These are phyloP conservation scores for Heliothis subflexa DNA, from an alignment of 1,140 invertebrate species.

Conservation along the genomic window DNA sequence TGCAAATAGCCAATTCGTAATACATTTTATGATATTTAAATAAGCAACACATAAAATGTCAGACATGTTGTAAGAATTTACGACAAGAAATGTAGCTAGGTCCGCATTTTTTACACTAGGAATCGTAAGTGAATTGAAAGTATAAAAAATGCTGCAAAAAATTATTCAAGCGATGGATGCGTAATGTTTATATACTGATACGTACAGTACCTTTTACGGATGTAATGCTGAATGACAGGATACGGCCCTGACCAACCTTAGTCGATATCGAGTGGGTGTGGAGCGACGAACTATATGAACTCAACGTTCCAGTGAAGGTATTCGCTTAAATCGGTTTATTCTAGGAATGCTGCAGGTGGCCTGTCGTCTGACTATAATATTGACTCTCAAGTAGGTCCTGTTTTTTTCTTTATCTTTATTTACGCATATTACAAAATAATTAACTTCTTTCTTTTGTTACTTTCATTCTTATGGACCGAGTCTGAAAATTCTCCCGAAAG, in stretches of 20 bases:
- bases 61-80: neutral
- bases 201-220: conserved; percentile 36
- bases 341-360: conserved; percentile 40
- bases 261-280: conserved; percentile 54
- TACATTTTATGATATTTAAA: neutral
- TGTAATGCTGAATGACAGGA: conserved; percentile 46
- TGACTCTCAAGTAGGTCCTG: too few relatives aligned
- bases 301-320: conserved; percentile 28
- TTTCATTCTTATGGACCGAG: too few relatives aligned
- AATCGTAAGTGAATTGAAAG: neutral
- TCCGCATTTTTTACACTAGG: conserved; percentile 1
- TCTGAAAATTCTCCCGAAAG: too few relatives aligned
- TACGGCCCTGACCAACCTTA: conserved; percentile 58
- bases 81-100: neutral
- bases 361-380: neutral
- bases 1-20: neutral
- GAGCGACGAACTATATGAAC: conserved; percentile 43
- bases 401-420: too few relatives aligned
- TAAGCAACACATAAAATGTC: neutral
- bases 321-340: conserved; percentile 25
- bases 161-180: conserved; percentile 2
- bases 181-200: conserved; percentile 42
- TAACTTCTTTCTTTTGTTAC: too few relatives aligned
- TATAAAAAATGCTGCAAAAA: conserved; percentile 10
- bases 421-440: too few relatives aligned